These are phyloP conservation scores for Tautogolabrus adspersus DNA, from an alignment of 2,113 vertebrate genomes.

Conservation along the genomic window DNA sequence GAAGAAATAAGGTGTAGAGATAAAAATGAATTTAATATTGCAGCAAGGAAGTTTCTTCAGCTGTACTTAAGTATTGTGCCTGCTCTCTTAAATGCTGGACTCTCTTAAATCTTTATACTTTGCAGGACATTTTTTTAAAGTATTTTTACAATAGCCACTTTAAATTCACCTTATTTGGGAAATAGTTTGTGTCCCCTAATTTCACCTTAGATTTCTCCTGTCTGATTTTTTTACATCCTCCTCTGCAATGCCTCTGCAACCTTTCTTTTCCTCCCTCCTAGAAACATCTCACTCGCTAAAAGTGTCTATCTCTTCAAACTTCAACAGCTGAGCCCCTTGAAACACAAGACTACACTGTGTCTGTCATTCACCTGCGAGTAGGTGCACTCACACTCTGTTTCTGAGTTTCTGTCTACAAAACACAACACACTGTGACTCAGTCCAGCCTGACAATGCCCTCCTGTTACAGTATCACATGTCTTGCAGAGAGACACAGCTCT, in stretches of 20 bases:
- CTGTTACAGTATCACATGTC: slow-evolving; percentile 62
- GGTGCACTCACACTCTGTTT: slow-evolving; percentile 21
- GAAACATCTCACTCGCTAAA: neutral
- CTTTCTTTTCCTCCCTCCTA: neutral
- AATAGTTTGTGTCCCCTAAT: too few relatives aligned
- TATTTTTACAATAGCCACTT: too few relatives aligned
- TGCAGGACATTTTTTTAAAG: too few relatives aligned
- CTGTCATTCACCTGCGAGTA: neutral
- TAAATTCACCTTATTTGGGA: too few relatives aligned
- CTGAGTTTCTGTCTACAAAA: slow-evolving; percentile 43
- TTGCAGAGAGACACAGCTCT: slow-evolving; percentile 45
- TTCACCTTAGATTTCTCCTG: too few relatives aligned
- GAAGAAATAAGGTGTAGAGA: neutral
- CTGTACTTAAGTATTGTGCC: neutral
- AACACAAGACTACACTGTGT: slow-evolving; percentile 27
- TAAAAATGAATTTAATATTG: too few relatives aligned
- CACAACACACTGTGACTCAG: slow-evolving; percentile 56
- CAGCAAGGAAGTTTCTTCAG: neutral
- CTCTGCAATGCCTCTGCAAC: too few relatives aligned
- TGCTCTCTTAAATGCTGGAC: neutral
- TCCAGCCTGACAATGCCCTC: slow-evolving; percentile 56
- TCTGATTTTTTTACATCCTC: too few relatives aligned
- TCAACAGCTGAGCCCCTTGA: slow-evolving; percentile 5
- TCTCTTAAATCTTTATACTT: too few relatives aligned
- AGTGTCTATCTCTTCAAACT: neutral